Base-by-base conservation (phyloP, 2,113 vertebrate genomes). In the Rallus limicola region DNA sequence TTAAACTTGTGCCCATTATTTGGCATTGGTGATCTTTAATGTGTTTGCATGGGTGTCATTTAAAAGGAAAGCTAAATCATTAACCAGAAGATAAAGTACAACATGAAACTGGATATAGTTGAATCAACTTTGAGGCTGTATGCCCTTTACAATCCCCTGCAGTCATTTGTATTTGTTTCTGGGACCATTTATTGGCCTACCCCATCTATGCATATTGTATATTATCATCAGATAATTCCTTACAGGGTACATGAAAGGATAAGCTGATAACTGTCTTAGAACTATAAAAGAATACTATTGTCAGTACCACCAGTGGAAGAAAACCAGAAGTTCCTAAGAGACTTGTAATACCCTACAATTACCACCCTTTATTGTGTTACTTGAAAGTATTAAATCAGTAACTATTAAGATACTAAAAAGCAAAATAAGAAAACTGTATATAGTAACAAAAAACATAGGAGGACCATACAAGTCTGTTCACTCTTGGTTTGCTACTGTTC, bases 1-100 rank as follows among this genome's bases (percentile, higher is more conserved):
- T 86, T 86, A 75, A 88, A 56, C 34, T 60, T 58, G 13, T 53
- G 42, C 59, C 65, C 58, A 17, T 71, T 90, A 23, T 69, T 89
- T 78, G 48, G 34, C 79, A 82, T 68, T 1, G 2, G 29, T 84
- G 76, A 70, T 86, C 65, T 81, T 94, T 79, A 84, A 71, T 88
- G 46, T 86, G 56, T 90, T 92, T 91, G 48, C 65, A 60, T 0
- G 75, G 62, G 88, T 88, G 83, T 88, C 52, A 55, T 68, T 94
- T 84, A 82, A 81, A 67, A 84, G 42, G 53, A 88, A 89, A 90
- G 83, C 36, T 92, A 82, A 91, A 89, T 90, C 44, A 84, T 91
- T 84, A 94, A 89, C 53, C 53, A 59, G 77, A 72, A 87, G 19
- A 78, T 80, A 94, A 93, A 92, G 42, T 28, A 60, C 31, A 86